phyloP scores from a whole-genome alignment of 2,113 vertebrate genomes.

The Silurus glanis region DNA sequence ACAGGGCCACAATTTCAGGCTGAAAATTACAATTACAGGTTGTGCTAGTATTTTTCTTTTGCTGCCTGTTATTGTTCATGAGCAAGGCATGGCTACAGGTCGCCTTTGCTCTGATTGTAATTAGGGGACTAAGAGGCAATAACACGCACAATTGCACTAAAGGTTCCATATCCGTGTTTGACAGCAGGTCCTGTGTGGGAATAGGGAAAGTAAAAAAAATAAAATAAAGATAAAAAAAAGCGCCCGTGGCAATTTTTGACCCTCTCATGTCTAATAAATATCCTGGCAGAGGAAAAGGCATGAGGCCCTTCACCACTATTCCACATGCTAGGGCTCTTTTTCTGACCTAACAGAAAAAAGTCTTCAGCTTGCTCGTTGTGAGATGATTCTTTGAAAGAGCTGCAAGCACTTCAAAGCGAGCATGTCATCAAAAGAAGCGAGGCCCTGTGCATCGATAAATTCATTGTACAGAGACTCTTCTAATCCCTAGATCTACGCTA shows the following conservation, averaged over 20 bases:
- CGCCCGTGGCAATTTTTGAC: constrained; percentile 47
- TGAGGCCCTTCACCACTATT: constrained; percentile 1
- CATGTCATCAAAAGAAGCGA: constrained; percentile 55
- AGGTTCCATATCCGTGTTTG: constrained; percentile 29
- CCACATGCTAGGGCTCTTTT: constrained; percentile 22
- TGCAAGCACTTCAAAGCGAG: constrained; percentile 59
- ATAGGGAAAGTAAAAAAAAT: constrained; percentile 8
- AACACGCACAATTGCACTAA: constrained; percentile 52
- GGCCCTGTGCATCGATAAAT: constrained; percentile 45
- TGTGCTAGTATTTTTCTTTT: constrained; percentile 38
- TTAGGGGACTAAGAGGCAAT: constrained; percentile 54
- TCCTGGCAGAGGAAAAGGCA: constrained; percentile 42
- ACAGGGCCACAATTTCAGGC: constrained; percentile 61
- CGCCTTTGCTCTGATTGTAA: constrained; percentile 53
- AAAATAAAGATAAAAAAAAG: constrained; percentile 26
- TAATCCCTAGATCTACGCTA: constrained; percentile 58
- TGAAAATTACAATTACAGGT: constrained; percentile 64
- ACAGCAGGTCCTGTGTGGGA: background rate
- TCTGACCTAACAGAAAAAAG: constrained; percentile 50
- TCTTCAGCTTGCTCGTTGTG: constrained; percentile 50
- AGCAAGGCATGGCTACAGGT: constrained; percentile 35
- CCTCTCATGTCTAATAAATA: constrained; percentile 58
- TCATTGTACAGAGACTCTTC: constrained; percentile 48
- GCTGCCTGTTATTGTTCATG: constrained; percentile 55
- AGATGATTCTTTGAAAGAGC: constrained; percentile 53